Conservation (phyloP, 1,140 invertebrate genomes). For the Bicyclus anynana region DNA sequence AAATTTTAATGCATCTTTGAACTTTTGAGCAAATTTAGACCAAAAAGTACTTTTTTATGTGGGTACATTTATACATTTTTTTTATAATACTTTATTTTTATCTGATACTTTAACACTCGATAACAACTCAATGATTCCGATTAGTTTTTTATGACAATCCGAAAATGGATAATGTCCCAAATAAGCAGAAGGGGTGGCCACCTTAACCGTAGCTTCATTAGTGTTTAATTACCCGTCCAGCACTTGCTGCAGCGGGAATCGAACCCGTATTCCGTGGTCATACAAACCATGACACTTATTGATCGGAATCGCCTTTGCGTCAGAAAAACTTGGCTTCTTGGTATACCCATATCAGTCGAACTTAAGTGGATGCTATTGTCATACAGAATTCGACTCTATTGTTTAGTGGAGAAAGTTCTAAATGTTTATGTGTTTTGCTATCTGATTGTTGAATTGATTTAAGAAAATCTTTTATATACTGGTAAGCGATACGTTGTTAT, state of each 20-base stretch:
- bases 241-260: slow-evolving; percentile 1
- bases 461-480: slow-evolving; percentile 7
- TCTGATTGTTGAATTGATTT: slow-evolving; percentile 6
- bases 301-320: neutral
- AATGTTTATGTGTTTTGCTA: neutral
- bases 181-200: neutral
- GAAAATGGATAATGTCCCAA: neutral
- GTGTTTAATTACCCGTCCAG: neutral
- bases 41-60: no score
- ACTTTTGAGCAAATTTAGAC: no score
- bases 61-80: no score
- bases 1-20: no score
- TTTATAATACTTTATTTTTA: no score
- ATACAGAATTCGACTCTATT: neutral
- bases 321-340: slow-evolving; percentile 1
- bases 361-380: neutral
- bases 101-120: no score
- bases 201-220: neutral
- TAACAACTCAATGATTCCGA: no score
- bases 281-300: slow-evolving; percentile 6
- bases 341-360: slow-evolving; percentile 6
- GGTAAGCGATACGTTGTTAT: slow-evolving; percentile 5
- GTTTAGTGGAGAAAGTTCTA: neutral
- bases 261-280: slow-evolving; percentile 8
- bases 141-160: neutral